phyloP scores from a whole-genome alignment of 2,113 vertebrate genomes.

The Eubucco bourcierii region DNA sequence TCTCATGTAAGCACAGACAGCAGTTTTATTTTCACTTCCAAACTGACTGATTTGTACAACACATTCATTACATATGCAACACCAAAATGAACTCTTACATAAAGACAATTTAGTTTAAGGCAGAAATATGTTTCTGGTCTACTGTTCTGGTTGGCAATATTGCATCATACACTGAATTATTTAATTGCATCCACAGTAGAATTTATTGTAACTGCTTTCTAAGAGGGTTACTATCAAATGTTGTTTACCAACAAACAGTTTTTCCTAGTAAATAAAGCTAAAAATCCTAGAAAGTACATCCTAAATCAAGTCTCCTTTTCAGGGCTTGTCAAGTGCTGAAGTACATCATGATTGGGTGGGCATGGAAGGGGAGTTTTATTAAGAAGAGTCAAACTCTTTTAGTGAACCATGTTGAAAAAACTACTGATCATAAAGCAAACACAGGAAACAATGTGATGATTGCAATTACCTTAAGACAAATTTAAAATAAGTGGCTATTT shows the following conservation, averaged over 20 bases:
- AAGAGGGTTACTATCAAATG: neutral
- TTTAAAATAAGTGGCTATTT: neutral
- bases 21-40: neutral
- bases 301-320: neutral
- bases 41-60: neutral
- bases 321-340: neutral
- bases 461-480: neutral
- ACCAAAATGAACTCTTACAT: neutral
- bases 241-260: neutral
- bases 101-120: neutral
- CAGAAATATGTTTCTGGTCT: neutral
- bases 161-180: neutral
- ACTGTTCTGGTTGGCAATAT: neutral
- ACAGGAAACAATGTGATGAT: neutral
- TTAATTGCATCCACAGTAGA: neutral
- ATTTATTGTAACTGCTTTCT: neutral
- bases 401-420: neutral
- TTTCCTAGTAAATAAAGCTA: neutral
- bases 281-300: neutral
- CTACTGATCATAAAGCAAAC: neutral
- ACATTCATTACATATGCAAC: neutral
- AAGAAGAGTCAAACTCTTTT: neutral
- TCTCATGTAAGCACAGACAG: neutral
- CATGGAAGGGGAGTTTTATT: neutral
- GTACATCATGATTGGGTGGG: neutral